A percentile compares a stretch with the other conserved stretches of the same genome.
These are phyloP conservation scores for Eidolon helvum DNA, from an alignment of 2,113 vertebrate species.

Conservation along the genomic window DNA sequence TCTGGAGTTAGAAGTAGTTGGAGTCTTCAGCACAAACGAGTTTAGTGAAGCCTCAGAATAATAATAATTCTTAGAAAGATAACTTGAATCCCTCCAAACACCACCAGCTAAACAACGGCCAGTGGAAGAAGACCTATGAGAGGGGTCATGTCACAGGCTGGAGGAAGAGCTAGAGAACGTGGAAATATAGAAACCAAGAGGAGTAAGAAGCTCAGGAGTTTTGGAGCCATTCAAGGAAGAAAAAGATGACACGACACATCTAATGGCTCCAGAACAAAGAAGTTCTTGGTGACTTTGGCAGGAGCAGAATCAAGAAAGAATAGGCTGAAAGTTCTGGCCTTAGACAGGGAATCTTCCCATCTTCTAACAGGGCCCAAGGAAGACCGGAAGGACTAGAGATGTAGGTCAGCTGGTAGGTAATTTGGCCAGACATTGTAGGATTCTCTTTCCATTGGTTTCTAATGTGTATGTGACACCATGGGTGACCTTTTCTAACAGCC, in stretches of 20 bases:
- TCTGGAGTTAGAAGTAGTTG: neutral
- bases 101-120: no score
- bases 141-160: neutral
- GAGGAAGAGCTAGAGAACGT: accelerated
- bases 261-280: neutral
- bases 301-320: neutral
- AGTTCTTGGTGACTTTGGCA: neutral
- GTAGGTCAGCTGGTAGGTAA: neutral
- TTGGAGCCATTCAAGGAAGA: neutral
- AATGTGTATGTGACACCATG: neutral
- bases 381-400: neutral
- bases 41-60: neutral
- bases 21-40: neutral
- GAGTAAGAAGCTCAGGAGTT: neutral
- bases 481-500: neutral
- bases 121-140: accelerated
- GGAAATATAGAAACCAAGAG: neutral
- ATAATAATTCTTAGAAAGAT: neutral
- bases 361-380: neutral
- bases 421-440: neutral
- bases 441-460: neutral
- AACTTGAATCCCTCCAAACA: neutral
- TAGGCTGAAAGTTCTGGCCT: neutral
- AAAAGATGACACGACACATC: neutral
- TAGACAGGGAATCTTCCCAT: accelerated